Evolutionary conservation across 1,140 invertebrate species (phyloP), one percentile per base, ranked within the genome.

Genomic region (Nomia melanderi): DNA sequence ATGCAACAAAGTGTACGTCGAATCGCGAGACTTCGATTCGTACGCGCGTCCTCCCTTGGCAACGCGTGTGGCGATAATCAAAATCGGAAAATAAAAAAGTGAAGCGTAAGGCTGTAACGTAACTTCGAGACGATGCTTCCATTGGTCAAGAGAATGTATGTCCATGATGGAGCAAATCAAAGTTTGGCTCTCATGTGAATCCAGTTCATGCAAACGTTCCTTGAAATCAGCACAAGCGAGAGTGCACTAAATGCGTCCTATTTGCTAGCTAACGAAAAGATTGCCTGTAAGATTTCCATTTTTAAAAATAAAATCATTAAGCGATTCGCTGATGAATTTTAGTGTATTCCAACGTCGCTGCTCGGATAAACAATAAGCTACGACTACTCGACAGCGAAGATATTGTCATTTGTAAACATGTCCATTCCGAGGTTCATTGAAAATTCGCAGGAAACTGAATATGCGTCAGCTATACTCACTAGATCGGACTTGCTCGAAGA

Each of bases 91-190:
- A 41, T 25, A 50, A 20, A 27, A 25, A 60, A 36, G n/a, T 23
- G 27, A 59, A 75, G 25, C 39, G n/a, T n/a, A n/a, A 70, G 39
- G 33, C 31, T 41, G n/a, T 47, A 31, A 36, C 17, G 5, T 39
- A 29, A 41, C 29, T 36, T 57, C 17, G 50, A 70, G 33, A 57
- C 20, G 56, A 50, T 71, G 75, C 72, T 73, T 78, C 73, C 83
- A 81, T 66, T 76, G 82, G 75, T 84, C 83, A 78, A 71, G 47
- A 53, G 39, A 77, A 39, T 65, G 27, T 65, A 71, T 79, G 60
- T 85, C 78, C 82, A 78, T 69, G 60, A 81, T 82, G 82, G 82
- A 82, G 78, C 76, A 69, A 78, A 60, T 39, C n/a, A 78, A 74
- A 1, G 53, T 7, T 29, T 11, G 27, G 11, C 11, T 29, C 53